These are phyloP conservation scores for Clitarchus hookeri DNA, from an alignment of 2,888 invertebrate species.

Conservation along the genomic window DNA sequence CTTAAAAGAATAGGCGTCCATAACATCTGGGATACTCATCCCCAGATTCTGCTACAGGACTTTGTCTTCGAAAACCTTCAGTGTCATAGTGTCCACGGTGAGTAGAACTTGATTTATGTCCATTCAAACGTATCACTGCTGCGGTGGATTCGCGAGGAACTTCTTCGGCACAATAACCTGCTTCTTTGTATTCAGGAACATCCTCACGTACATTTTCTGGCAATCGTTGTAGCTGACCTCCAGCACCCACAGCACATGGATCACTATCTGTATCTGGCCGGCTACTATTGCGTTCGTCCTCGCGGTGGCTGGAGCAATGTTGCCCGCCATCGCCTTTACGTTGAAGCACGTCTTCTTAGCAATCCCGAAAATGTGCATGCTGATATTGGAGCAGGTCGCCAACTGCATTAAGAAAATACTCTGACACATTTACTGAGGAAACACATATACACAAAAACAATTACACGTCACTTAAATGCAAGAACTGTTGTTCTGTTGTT, in stretches of 20 bases:
- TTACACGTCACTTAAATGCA: no score
- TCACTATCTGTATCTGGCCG: conserved; percentile 92
- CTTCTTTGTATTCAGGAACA: conserved; percentile 69
- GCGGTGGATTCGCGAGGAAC: conserved; percentile 79
- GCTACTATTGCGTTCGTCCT: conserved; percentile 98
- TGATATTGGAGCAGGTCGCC: conserved; percentile 90
- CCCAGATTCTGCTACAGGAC: conserved; percentile 84
- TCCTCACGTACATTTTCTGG: conserved; percentile 76
- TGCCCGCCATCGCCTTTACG: conserved; percentile 99
- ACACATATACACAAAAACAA: no score
- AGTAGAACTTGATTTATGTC: conserved; percentile 57
- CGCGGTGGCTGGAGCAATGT: conserved; percentile 99
- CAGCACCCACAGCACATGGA: conserved; percentile 82
- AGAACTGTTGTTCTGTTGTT: no score
- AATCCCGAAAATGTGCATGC: conserved; percentile 90
- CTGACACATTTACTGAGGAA: no score
- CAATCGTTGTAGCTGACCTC: conserved; percentile 68
- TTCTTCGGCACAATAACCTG: conserved; percentile 55
- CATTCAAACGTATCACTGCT: conserved; percentile 93
- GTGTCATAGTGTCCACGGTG: conserved; percentile 75
- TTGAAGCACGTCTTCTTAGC: conserved; percentile 86
- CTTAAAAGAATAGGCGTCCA: conserved; percentile 79
- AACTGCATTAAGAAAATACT: no score
- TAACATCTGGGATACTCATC: conserved; percentile 96
- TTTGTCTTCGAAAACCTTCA: conserved; percentile 82